A percentile compares a stretch with the other conserved stretches of the same genome.
phyloP scores from a whole-genome alignment of 2,888 invertebrate genomes.

The Mylabris sibirica region DNA sequence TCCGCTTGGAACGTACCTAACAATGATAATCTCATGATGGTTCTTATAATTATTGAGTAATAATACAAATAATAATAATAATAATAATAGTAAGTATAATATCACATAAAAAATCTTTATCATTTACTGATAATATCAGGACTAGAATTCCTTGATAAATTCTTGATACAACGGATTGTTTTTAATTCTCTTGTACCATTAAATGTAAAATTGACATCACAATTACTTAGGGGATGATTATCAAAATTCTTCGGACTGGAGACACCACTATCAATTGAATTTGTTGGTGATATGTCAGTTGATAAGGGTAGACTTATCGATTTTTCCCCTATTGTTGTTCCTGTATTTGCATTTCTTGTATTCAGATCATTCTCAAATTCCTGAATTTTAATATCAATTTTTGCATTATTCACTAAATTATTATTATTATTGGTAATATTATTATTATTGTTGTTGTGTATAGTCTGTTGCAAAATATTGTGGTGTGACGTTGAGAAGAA shows the following conservation, averaged over 20 bases:
- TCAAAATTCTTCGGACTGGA: constrained; percentile 62
- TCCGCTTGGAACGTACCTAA: no score
- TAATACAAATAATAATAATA: constrained; percentile 4
- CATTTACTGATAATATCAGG: constrained; percentile 50
- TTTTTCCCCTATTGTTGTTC: constrained; percentile 36
- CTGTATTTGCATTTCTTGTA: constrained; percentile 27
- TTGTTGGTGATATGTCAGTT: constrained; percentile 51
- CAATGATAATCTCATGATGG: no score
- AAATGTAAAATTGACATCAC: constrained; percentile 81
- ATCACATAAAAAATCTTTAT: constrained; percentile 22
- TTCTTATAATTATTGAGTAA: no score
- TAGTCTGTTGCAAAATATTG: constrained; percentile 70
- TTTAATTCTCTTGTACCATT: constrained; percentile 83
- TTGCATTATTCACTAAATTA: constrained; percentile 36
- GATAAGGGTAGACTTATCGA: constrained; percentile 42
- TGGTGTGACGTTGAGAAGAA: constrained; percentile 76
- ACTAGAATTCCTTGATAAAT: constrained; percentile 48
- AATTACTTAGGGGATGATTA: constrained; percentile 77
- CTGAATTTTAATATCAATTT: constrained; percentile 57
- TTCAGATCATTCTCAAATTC: constrained; percentile 47
- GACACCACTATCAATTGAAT: constrained; percentile 68
- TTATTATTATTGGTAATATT: constrained; percentile 2
- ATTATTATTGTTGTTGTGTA: constrained; percentile 49
- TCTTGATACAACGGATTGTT: constrained; percentile 65
- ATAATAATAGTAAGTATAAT: constrained; percentile 14